phyloP scores from a whole-genome alignment of 2,888 invertebrate genomes.

The Nasonia oneida region DNA sequence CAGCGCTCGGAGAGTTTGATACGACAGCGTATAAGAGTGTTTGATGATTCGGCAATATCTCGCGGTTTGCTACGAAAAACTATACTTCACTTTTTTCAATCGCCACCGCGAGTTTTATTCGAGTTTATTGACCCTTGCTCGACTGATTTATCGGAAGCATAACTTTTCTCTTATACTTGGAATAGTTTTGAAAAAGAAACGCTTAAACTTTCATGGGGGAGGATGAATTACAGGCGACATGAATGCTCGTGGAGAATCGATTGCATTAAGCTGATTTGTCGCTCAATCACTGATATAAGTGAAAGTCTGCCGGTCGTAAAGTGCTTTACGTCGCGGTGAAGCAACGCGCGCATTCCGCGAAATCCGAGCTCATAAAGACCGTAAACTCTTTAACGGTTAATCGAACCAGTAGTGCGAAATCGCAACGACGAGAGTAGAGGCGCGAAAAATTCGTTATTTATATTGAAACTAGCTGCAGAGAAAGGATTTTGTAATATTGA shows the following conservation, averaged over 20 bases:
- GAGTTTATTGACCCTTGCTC: neutral
- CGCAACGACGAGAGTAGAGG: neutral
- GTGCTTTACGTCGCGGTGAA: neutral
- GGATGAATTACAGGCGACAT: neutral
- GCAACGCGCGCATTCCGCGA: neutral
- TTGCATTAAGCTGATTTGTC: slow-evolving; percentile 1
- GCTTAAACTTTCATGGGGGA: neutral
- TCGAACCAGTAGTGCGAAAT: neutral
- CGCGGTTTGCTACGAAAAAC: neutral
- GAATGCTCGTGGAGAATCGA: neutral
- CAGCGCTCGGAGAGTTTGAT: neutral
- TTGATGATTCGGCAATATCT: slow-evolving; percentile 30
- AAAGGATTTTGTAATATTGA: neutral
- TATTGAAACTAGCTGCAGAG: neutral
- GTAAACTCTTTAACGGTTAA: neutral
- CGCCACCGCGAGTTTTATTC: neutral
- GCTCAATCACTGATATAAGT: neutral
- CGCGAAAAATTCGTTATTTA: neutral
- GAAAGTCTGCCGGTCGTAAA: neutral
- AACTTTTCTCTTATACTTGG: neutral
- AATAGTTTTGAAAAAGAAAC: neutral
- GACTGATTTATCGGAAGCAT: neutral
- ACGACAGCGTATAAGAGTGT: neutral
- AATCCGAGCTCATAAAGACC: neutral
- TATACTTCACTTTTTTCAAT: neutral